These are phyloP conservation scores for Trypoxylon attenuatum DNA, from an alignment of 2,888 invertebrate species.

Conservation along the genomic window DNA sequence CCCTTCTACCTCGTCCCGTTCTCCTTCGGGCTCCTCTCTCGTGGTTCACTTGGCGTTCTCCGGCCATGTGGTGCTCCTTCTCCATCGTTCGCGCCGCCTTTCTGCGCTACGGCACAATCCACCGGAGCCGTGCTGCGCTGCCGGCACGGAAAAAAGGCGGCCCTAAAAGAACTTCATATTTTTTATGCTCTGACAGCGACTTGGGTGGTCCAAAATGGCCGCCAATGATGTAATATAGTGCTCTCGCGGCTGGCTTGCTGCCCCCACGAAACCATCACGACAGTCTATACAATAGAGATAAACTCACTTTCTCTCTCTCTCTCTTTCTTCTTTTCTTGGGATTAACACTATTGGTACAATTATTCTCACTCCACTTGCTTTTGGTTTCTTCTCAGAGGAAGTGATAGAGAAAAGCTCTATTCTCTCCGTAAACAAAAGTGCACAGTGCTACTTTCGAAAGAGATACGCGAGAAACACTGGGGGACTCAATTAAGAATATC, in stretches of 20 bases:
- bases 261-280: constrained; percentile 42
- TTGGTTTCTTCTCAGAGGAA: too few species aligned
- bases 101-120: constrained; percentile 62
- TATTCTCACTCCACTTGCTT: neutral
- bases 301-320: constrained; percentile 17
- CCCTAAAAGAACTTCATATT: constrained; percentile 75
- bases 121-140: constrained; percentile 63
- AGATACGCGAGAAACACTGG: too few species aligned
- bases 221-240: constrained; percentile 74
- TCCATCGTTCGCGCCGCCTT: constrained; percentile 61
- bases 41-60: constrained; percentile 11
- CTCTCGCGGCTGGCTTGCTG: constrained; percentile 56
- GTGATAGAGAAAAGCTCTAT: too few species aligned
- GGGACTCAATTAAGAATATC: neutral
- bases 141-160: constrained; percentile 74
- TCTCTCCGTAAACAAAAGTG: too few species aligned
- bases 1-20: constrained; percentile 8
- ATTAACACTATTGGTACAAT: too few species aligned
- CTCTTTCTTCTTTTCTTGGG: constrained; percentile 6
- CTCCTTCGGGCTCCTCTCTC: constrained; percentile 27
- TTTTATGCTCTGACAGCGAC: constrained; percentile 74
- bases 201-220: constrained; percentile 75
- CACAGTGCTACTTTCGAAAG: too few species aligned
- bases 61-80: constrained; percentile 12
- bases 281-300: constrained; percentile 57